Evolutionary conservation across 2,797 vertebrate species (phyloP), one percentile per base, ranked within the genome.

Genomic region (Emys orbicularis): DNA sequence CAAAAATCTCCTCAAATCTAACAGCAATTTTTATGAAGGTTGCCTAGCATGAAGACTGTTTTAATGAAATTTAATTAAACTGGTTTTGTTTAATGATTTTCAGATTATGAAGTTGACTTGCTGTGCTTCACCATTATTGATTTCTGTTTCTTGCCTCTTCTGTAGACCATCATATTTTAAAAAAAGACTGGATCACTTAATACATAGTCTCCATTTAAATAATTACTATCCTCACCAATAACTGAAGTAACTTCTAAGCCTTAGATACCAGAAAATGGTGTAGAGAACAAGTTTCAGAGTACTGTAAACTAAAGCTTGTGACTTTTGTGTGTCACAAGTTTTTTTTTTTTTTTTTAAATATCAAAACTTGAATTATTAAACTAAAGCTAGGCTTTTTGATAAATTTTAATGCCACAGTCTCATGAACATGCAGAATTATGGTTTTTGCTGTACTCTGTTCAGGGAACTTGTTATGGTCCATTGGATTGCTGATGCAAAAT

Each of bases 1-100:
- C 49, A 12, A 49, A 49, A 15, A 50, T 50, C 49, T 50, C 49
- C 13, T 50, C 49, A 50, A 50, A 50, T 4, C 15, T 96, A 92
- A 90, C 50, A 93, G 89, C 57, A 92, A 85, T 95, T 97, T 97
- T 97, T 89, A 91, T 96, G 95, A 97, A 97, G 96, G 95, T 96
- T 91, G 96, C 74, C 83, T 87, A 93, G 91, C 74, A 95, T 94
- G 94, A 96, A 97, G 88, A 89, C 93, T 92, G 49, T 91, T 87
- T 83, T 93, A 96, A 95, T 83, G 49, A 85, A 95, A 86, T n/a
- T 72, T 90, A 80, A 90, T 89, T 84, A 61, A 65, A n/a, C 68
- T 59, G 81, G 61, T 54, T 91, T 94, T 94, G 90, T 93, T 94
- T 93, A 96, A 95, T 93, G 84, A 97, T 95, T 97, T 96, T 88